phyloP scores from a whole-genome alignment of 1,140 invertebrate genomes.

The Lineus longissimus region DNA sequence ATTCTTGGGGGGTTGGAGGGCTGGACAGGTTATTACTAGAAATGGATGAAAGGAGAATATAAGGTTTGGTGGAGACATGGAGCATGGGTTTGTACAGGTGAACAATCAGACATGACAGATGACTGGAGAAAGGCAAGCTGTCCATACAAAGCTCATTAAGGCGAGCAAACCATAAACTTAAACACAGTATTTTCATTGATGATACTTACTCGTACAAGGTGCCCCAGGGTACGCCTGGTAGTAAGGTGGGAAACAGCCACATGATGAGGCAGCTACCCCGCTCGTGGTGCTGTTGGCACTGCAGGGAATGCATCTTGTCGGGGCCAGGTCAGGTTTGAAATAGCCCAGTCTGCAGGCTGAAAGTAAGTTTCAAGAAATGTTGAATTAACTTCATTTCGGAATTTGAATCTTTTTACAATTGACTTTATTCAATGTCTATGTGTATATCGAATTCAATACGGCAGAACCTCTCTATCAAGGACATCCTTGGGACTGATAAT shows the following conservation, averaged over 20 bases:
- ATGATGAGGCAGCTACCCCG: conserved; percentile 14
- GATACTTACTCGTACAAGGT: conserved; percentile 18
- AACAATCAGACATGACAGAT: too few species aligned
- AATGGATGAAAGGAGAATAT: background rate
- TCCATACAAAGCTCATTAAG: too few species aligned
- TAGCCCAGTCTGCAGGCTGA: conserved; percentile 24
- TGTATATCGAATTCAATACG: too few species aligned
- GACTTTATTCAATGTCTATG: too few species aligned
- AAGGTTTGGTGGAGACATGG: too few species aligned
- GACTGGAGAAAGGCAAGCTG: too few species aligned
- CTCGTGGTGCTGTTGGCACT: conserved; percentile 26
- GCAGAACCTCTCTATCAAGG: too few species aligned
- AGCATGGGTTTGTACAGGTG: too few species aligned
- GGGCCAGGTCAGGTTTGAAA: conserved; percentile 22
- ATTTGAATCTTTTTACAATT: too few species aligned
- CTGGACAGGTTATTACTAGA: conserved; percentile 19
- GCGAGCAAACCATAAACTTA: background rate
- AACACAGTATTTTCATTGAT: too few species aligned
- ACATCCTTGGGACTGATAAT: too few species aligned
- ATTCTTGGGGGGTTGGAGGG: conserved; percentile 21
- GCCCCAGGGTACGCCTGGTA: conserved; percentile 5
- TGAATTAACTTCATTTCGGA: background rate
- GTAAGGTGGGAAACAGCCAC: conserved; percentile 8
- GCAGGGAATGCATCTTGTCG: conserved; percentile 23
- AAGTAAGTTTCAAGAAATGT: conserved; percentile 5